Conservation (phyloP, 2,797 vertebrate species). For the Antrozous pallidus region DNA sequence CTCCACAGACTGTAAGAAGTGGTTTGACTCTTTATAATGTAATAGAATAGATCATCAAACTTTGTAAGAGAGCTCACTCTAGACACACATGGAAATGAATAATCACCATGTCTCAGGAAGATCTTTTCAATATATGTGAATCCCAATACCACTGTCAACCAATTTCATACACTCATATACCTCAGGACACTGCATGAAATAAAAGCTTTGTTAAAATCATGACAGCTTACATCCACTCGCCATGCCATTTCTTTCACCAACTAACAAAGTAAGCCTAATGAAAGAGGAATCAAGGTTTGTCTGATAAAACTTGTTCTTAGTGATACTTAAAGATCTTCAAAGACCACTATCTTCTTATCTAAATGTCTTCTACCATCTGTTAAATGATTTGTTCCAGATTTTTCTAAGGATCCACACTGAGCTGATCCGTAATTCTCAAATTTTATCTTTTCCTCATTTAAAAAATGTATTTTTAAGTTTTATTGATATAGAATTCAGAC, state of each 20-base stretch:
- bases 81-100: neutral
- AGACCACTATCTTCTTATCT: neutral
- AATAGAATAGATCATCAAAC: neutral
- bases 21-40: neutral
- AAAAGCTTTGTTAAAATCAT: neutral
- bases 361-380: neutral
- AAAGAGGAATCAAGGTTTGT: neutral
- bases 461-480: neutral
- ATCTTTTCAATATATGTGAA: slow-evolving; percentile 7
- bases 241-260: neutral
- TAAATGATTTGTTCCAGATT: neutral
- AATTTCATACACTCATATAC: neutral
- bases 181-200: neutral
- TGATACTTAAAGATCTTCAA: neutral
- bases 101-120: neutral
- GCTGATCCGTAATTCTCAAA: neutral
- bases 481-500: neutral
- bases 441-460: neutral
- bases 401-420: neutral
- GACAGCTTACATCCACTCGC: neutral
- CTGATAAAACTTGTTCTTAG: neutral
- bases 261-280: slow-evolving; percentile 14
- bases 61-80: neutral
- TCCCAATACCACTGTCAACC: neutral
- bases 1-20: neutral